phyloP scores from a whole-genome alignment of 53 echinoderm and acorn worm genomes.

The Arbacia lixula region DNA sequence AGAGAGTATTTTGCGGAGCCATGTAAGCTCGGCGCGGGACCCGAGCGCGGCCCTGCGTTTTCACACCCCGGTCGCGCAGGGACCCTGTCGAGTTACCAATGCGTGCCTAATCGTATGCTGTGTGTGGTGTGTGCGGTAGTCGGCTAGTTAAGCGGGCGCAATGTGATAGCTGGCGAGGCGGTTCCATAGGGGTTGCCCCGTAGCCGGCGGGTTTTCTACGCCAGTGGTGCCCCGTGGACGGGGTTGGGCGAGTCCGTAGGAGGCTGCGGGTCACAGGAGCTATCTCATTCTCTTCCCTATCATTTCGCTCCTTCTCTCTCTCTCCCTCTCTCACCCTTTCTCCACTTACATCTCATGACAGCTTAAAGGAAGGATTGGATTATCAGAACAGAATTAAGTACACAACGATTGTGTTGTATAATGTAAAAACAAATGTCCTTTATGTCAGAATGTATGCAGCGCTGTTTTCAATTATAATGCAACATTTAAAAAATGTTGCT shows the following conservation, averaged over 20 bases:
- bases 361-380: too few relatives aligned
- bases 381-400: too few relatives aligned
- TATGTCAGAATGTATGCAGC: too few relatives aligned
- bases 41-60: conserved; percentile 46
- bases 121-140: background rate
- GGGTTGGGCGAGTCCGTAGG: conserved; percentile 51
- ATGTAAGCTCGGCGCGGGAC: conserved; percentile 46
- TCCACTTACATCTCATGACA: too few relatives aligned
- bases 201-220: conserved; percentile 45
- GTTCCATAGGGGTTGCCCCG: conserved; percentile 28
- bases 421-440: too few relatives aligned
- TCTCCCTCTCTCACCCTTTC: too few relatives aligned
- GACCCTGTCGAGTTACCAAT: conserved; percentile 12
- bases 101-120: conserved; percentile 36
- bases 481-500: too few relatives aligned
- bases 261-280: conserved; percentile 49
- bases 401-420: too few relatives aligned
- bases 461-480: too few relatives aligned
- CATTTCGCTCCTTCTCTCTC: too few relatives aligned
- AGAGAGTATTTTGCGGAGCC: conserved; percentile 41
- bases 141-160: conserved; percentile 8
- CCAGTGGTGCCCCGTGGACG: conserved; percentile 17
- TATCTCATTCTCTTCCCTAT: too few relatives aligned
- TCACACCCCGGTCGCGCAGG: conserved; percentile 41
- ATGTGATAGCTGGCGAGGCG: conserved; percentile 41